A percentile compares a stretch with the other conserved stretches of the same genome.
These are phyloP conservation scores for Nothoprocta pentlandii DNA, from an alignment of 2,113 vertebrate species.

Conservation along the genomic window DNA sequence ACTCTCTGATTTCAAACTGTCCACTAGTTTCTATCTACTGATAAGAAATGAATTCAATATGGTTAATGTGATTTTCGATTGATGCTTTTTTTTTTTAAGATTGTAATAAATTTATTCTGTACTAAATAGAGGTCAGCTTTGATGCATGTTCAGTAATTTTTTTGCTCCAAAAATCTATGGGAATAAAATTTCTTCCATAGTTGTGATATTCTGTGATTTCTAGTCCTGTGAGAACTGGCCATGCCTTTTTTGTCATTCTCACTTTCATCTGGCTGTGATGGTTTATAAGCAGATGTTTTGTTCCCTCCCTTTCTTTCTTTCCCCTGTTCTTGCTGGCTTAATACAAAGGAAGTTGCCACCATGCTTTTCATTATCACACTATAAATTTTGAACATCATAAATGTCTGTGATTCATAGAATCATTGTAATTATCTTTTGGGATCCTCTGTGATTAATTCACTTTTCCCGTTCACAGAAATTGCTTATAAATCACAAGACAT, in stretches of 20 bases:
- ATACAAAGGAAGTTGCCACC: not conserved
- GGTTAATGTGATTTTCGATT: slow-evolving; percentile 18
- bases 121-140: slow-evolving; percentile 21
- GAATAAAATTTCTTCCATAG: slow-evolving; percentile 42
- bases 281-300: slow-evolving; percentile 31
- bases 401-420: not conserved
- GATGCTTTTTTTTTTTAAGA: not conserved
- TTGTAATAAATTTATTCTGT: not conserved
- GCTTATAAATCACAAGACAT: not conserved
- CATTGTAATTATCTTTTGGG: not conserved
- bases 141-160: not conserved
- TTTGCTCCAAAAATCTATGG: slow-evolving; percentile 21
- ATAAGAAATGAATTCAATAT: slow-evolving; percentile 57
- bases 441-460: not conserved
- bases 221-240: slow-evolving; percentile 26
- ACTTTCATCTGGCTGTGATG: slow-evolving; percentile 42
- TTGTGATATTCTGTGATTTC: slow-evolving; percentile 16
- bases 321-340: not conserved
- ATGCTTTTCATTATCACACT: not conserved
- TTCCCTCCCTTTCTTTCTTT: not conserved
- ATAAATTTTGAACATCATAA: not conserved
- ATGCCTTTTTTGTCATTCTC: slow-evolving; percentile 23
- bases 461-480: not conserved
- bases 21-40: slow-evolving; percentile 6
- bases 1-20: slow-evolving; percentile 39